Conservation (phyloP, 2,888 invertebrate species). For the Drosophila quinaria region DNA sequence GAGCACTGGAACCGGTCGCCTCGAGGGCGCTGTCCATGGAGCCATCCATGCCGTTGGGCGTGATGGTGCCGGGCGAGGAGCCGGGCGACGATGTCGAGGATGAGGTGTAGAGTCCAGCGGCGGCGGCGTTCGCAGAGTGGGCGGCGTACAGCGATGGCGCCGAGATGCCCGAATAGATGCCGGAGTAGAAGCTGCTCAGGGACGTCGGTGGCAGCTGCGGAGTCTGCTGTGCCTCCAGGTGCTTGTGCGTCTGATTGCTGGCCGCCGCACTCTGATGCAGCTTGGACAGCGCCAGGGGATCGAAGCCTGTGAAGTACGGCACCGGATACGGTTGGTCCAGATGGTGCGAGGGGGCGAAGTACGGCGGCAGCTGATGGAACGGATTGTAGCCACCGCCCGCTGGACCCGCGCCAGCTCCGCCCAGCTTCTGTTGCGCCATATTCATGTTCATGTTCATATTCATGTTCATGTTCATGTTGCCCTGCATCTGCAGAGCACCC, state of each 20-base stretch:
- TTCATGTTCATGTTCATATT: slow-evolving; percentile 57
- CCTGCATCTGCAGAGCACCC: slow-evolving; percentile 81
- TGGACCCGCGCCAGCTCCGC: slow-evolving; percentile 65
- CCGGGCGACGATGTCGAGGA: slow-evolving; percentile 85
- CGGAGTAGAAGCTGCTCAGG: slow-evolving; percentile 85
- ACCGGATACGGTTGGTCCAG: slow-evolving; percentile 87
- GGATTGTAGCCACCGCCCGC: slow-evolving; percentile 88
- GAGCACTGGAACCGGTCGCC: slow-evolving; percentile 85
- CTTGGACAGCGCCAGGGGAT: slow-evolving; percentile 85
- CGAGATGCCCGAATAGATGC: slow-evolving; percentile 85
- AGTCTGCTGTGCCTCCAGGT: slow-evolving; percentile 83
- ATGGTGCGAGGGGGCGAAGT: slow-evolving; percentile 92
- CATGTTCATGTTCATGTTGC: slow-evolving; percentile 63
- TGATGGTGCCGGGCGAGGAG: slow-evolving; percentile 85
- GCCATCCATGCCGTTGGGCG: slow-evolving; percentile 84
- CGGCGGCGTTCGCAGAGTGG: slow-evolving; percentile 83
- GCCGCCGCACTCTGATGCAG: slow-evolving; percentile 84
- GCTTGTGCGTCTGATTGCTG: slow-evolving; percentile 81
- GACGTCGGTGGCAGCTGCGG: slow-evolving; percentile 85
- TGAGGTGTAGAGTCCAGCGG: slow-evolving; percentile 85
- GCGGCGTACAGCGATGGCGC: slow-evolving; percentile 85
- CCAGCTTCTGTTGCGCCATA: slow-evolving; percentile 80
- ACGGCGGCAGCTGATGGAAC: slow-evolving; percentile 89
- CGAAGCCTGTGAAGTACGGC: slow-evolving; percentile 86
- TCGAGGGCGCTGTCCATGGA: slow-evolving; percentile 84